Evolutionary conservation across 2,888 invertebrate genomes (phyloP).

Genomic region (Epsilonema sp.): DNA sequence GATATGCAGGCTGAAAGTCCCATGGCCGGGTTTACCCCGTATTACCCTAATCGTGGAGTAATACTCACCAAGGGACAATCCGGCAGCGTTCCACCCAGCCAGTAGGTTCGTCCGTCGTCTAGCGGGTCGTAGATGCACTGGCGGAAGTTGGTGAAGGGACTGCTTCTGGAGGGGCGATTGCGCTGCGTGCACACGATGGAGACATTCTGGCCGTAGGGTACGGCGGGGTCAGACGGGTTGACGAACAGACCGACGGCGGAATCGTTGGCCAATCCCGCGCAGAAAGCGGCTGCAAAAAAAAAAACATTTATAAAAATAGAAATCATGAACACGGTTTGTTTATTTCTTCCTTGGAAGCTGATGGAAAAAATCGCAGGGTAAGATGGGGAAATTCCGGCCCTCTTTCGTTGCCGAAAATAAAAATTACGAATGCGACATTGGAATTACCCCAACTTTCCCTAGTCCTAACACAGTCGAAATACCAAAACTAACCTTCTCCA

Average conservation of each 20-base stretch:
- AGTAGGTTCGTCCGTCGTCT: slow-evolving; percentile 33
- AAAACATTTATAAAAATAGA: not conserved
- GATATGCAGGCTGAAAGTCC: not conserved
- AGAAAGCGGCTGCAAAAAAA: slow-evolving; percentile 27
- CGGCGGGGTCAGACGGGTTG: slow-evolving; percentile 16
- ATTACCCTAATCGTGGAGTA: too few species aligned
- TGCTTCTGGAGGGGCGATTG: slow-evolving; percentile 41
- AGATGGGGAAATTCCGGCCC: slow-evolving; percentile 21
- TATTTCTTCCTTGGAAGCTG: not conserved
- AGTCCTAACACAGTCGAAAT: too few species aligned
- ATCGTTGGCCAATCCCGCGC: slow-evolving; percentile 23
- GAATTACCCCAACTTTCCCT: too few species aligned
- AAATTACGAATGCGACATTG: too few species aligned
- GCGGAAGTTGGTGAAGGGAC: slow-evolving; percentile 60
- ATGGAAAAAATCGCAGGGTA: slow-evolving; percentile 3
- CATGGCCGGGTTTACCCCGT: too few species aligned
- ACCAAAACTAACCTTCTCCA: too few species aligned
- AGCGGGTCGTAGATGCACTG: slow-evolving; percentile 90
- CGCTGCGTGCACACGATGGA: slow-evolving; percentile 21
- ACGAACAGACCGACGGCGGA: slow-evolving; percentile 22
- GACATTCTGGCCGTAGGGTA: slow-evolving; percentile 25
- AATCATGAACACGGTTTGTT: not conserved
- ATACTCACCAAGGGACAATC: slow-evolving; percentile 17
- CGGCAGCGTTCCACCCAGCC: slow-evolving; percentile 23
- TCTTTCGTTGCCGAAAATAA: too few species aligned